Percentiles rank a stretch among this genome's conserved stretches.
Evolutionary conservation across 1,140 invertebrate species (phyloP).

Genomic region (Anadara kagoshimensis): DNA sequence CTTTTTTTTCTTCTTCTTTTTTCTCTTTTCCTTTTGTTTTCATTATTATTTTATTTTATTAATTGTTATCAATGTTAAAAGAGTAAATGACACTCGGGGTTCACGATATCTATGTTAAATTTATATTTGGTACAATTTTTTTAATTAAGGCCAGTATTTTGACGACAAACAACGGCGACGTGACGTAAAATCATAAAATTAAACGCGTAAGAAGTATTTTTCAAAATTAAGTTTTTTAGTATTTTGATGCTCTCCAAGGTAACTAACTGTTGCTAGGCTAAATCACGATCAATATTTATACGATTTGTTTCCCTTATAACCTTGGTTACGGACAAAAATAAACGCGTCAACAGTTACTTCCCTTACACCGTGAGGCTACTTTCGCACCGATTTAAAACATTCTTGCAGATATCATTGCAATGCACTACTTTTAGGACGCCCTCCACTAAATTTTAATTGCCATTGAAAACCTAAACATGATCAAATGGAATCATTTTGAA

Average conservation of each 20-base stretch:
- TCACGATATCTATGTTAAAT: too few species aligned
- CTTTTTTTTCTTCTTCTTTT: too few species aligned
- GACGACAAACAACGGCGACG: too few species aligned
- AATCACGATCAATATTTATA: background rate
- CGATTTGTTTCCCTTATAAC: conserved; percentile 14
- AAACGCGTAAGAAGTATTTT: too few species aligned
- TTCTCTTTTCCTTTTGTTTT: too few species aligned
- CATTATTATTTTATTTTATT: too few species aligned
- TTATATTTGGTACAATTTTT: too few species aligned
- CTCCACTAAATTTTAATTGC: background rate
- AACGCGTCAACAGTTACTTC: background rate
- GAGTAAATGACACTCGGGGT: too few species aligned
- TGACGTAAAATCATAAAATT: too few species aligned
- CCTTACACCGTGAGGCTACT: background rate
- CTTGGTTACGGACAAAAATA: background rate
- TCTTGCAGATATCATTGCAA: background rate
- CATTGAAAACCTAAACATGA: background rate
- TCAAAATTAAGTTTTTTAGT: too few species aligned
- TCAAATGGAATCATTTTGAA: conserved; percentile 7
- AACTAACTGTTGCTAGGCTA: conserved; percentile 19
- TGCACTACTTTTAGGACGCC: background rate
- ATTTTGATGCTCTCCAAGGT: conserved; percentile 2
- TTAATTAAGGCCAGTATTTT: too few species aligned
- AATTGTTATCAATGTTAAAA: too few species aligned
- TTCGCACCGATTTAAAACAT: background rate